These are phyloP conservation scores for Drosophila borealis DNA, from an alignment of 2,888 invertebrate genomes.

Conservation along the genomic window DNA sequence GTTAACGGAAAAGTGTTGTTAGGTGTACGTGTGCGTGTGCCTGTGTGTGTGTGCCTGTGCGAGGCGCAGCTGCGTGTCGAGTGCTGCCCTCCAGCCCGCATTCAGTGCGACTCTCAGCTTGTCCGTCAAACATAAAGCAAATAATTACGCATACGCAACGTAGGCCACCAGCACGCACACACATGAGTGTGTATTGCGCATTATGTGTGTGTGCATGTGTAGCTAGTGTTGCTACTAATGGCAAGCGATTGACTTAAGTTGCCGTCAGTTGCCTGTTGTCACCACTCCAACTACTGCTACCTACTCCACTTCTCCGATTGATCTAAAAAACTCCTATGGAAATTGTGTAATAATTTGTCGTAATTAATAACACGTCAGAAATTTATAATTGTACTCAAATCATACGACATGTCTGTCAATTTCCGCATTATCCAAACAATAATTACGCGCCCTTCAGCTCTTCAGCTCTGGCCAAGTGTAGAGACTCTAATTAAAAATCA, in stretches of 20 bases:
- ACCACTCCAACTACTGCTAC: conserved; percentile 2
- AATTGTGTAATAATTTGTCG: conserved; percentile 69
- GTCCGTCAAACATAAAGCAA: conserved; percentile 43
- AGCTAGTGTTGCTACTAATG: conserved; percentile 69
- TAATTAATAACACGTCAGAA: conserved; percentile 66
- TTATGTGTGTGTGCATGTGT: conserved; percentile 8
- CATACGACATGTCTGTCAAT: conserved; percentile 46
- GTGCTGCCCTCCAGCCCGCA: conserved; percentile 14
- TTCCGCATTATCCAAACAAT: conserved; percentile 48
- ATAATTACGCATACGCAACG: conserved; percentile 74
- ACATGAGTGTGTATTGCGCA: conserved; percentile 33
- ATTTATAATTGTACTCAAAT: conserved; percentile 62
- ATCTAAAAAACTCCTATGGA: conserved; percentile 49
- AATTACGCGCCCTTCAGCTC: conserved; percentile 35
- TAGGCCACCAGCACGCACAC: conserved; percentile 50
- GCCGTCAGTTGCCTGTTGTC: conserved; percentile 32
- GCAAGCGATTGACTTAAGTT: conserved; percentile 70
- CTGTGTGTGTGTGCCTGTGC: conserved; percentile 32
- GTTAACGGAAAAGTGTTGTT: conserved; percentile 76
- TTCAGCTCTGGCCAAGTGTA: conserved; percentile 12
- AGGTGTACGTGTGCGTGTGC: conserved; percentile 43
- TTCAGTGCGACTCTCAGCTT: conserved; percentile 4
- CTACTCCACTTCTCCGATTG: conserved; percentile 1
- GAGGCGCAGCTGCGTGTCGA: conserved; percentile 55
- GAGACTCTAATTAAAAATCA: conserved; percentile 57